Evolutionary conservation across 2,888 invertebrate species (phyloP), one percentile per base, ranked within the genome.

Genomic region (Cheilosia pagana): DNA sequence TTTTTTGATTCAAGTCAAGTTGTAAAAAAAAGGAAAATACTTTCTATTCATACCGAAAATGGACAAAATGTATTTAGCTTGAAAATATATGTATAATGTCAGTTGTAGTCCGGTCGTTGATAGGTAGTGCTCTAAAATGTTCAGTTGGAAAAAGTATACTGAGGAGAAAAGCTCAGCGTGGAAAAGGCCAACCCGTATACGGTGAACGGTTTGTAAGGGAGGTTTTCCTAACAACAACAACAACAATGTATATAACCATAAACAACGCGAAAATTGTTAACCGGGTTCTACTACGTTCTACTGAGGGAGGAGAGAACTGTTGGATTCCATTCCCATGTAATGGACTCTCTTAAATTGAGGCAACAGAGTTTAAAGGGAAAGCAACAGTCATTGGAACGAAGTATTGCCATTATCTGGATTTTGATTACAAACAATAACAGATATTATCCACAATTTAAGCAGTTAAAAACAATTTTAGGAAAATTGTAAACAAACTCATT

Each of bases 71-170:
- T 74, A 59, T 50, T 72, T 63, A 59, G 60, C 48, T 76, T 52
- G 48, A 28, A 55, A 76, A 52, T 21, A 53, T 21, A 48, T 70
- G 52, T 60, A 71, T 19, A 8, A 8, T 19, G 19, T 50, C 21
- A 14, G 21, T 50, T n/a, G 14, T 57, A 57, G 57, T 48, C 31
- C 39, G 41, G 39, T 52, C n/a, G 60, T 45, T 19, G 45, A 65
- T 52, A 59, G 72, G 57, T 63, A 53, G 23, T 45, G 78, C 48
- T 78, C 72, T 63, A 23, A 74, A 52, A 52, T 63, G 74, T 63
- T 79, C 74, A 48, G 59, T 74, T 53, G 79, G 74, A 65, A 83
- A 79, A 79, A 79, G 70, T 83, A 79, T 83, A 83, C 83, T 83
- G 79, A 79, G 59, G 62, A 65, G 63, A 57, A 81, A 83, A 83